phyloP scores from a whole-genome alignment of 2,888 invertebrate species.

The Xestia xanthographa region DNA sequence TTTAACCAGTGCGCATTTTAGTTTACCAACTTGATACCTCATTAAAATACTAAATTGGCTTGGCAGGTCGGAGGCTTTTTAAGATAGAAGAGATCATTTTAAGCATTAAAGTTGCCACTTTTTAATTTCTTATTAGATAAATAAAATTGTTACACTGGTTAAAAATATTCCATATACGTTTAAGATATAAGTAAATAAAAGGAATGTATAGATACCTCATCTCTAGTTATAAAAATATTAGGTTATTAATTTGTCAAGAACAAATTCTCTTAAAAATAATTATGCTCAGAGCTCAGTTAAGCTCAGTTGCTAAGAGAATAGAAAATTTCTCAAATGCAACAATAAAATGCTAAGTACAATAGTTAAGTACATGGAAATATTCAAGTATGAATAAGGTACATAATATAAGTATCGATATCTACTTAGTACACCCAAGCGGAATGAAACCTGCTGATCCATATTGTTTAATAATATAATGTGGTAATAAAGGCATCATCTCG shows the following conservation, averaged over 20 bases:
- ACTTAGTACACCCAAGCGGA: conserved; percentile 60
- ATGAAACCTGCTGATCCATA: conserved; percentile 61
- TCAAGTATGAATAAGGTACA: conserved; percentile 31
- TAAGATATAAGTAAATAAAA: conserved; percentile 36
- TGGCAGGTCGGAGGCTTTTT: not conserved
- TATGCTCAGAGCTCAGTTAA: conserved; percentile 43
- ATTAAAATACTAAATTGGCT: not conserved
- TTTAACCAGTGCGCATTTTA: conserved; percentile 27
- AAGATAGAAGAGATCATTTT: not conserved
- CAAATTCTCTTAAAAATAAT: conserved; percentile 43
- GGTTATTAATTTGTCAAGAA: conserved; percentile 16
- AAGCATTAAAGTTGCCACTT: not conserved
- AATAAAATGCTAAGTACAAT: conserved; percentile 50
- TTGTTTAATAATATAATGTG: conserved; percentile 34
- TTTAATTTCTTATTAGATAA: not conserved
- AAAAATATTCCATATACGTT: conserved; percentile 18
- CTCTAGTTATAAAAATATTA: conserved; percentile 44
- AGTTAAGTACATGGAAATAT: conserved; percentile 58
- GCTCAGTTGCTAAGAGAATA: conserved; percentile 32
- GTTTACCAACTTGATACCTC: not conserved
- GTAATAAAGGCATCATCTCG: conserved; percentile 75
- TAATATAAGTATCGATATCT: conserved; percentile 55
- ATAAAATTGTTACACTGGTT: conserved; percentile 36
- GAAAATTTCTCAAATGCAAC: conserved; percentile 33
- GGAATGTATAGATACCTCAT: conserved; percentile 58